These are phyloP conservation scores for Aulostomus chinensis DNA, from an alignment of 2,797 vertebrate species.

Conservation along the genomic window DNA sequence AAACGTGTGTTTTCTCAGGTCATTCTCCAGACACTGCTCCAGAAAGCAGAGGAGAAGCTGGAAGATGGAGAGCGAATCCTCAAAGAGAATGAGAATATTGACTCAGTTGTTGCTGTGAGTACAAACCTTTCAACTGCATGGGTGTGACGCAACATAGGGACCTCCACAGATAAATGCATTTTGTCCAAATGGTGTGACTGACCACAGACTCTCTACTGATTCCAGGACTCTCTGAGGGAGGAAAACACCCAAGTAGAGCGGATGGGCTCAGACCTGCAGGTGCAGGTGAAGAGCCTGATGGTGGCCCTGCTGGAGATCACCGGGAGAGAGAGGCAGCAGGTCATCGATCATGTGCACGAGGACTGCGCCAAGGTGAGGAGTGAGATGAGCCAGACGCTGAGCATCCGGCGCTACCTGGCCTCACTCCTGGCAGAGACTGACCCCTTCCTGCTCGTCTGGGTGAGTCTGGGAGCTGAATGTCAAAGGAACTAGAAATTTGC, in stretches of 20 bases:
- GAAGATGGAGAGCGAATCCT: constrained; percentile 64
- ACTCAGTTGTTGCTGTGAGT: constrained; percentile 65
- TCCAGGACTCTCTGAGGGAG: constrained; percentile 63
- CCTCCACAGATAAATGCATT: too few relatives aligned
- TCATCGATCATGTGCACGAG: constrained; percentile 53
- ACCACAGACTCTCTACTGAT: not conserved
- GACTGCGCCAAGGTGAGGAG: constrained; percentile 59
- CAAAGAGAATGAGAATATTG: constrained; percentile 63
- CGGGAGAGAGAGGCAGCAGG: constrained; percentile 64
- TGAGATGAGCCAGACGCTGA: constrained; percentile 64
- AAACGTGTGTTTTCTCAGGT: constrained; percentile 44
- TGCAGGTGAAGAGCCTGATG: constrained; percentile 69
- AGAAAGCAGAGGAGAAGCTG: constrained; percentile 72
- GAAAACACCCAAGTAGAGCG: constrained; percentile 65
- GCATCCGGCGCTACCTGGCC: constrained; percentile 67
- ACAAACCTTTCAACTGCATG: not conserved
- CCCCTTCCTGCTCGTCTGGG: constrained; percentile 81
- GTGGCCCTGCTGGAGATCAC: constrained; percentile 64
- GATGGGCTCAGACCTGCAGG: constrained; percentile 64
- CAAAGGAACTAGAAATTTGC: too few relatives aligned
- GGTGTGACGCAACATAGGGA: not conserved
- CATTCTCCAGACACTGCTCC: constrained; percentile 68
- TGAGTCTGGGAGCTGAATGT: constrained; percentile 41
- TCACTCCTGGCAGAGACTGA: constrained; percentile 72
- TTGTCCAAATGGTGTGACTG: too few relatives aligned